Evolutionary conservation across 2,888 invertebrate genomes (phyloP).

Genomic region (Ephialtes manifestator): DNA sequence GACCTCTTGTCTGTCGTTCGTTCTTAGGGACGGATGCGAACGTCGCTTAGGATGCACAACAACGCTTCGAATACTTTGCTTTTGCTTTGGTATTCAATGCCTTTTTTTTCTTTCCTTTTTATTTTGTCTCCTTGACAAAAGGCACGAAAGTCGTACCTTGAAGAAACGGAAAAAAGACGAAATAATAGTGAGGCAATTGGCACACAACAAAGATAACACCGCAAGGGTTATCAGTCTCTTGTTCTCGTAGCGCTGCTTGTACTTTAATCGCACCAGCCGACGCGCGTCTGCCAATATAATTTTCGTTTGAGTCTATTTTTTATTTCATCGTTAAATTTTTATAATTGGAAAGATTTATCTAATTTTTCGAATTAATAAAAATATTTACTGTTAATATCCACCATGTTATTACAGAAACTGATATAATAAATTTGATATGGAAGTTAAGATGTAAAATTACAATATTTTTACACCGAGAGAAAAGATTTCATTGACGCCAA

Average conservation of each 20-base stretch:
- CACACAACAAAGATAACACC: constrained; percentile 73
- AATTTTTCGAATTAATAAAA: neutral
- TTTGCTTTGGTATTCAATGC: neutral
- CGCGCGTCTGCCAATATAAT: neutral
- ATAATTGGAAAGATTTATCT: neutral
- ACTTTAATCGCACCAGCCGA: constrained; percentile 8
- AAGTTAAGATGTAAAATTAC: too few species aligned
- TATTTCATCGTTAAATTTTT: neutral
- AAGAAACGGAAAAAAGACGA: neutral
- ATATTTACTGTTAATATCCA: too few species aligned
- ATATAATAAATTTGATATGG: too few species aligned
- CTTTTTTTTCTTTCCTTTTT: neutral
- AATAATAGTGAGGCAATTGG: constrained; percentile 18
- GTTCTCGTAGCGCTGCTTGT: constrained; percentile 29
- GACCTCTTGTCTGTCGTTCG: constrained; percentile 1
- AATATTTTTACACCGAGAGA: too few species aligned
- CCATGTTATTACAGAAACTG: too few species aligned
- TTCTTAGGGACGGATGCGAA: constrained; percentile 20
- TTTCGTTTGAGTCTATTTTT: neutral
- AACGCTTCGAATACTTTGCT: neutral
- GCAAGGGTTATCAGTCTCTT: constrained; percentile 75
- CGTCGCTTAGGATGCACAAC: constrained; percentile 15
- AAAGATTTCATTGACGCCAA: too few species aligned
- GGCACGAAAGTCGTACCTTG: constrained; percentile 2
- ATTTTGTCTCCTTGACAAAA: neutral